Base-by-base conservation (phyloP, 2,888 invertebrate genomes). In the Drosophila quasianomalipes region DNA sequence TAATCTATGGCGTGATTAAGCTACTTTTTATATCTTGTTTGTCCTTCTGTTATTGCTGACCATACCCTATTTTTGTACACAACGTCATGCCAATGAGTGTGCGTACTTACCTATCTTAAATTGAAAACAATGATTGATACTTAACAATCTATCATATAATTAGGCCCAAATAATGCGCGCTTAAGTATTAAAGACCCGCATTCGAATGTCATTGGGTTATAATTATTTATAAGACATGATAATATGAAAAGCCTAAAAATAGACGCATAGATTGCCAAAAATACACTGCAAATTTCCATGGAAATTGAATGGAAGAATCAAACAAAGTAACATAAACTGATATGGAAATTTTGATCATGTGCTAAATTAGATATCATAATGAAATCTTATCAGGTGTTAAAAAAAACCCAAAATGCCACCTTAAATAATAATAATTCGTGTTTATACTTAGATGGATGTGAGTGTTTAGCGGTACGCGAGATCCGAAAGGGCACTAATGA, bases 371-470 rank as follows among this genome's bases (percentile, higher is more conserved):
- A 82, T 83, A 88, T 90, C 71, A 82, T 69, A 82, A 90, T 75
- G 63, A 82, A 81, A 85, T 71, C 83, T 85, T 85, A 90, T 85
- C 85, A 90, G 90, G 90, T 85, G 88, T 90, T 88, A 85, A 85
- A 67, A 70, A 47, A 26, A 47, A 47, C 70, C 53, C 61, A 62
- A 81, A 84, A 83, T 71, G 70, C 60, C 65, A 82, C 37, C 77
- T 61, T 67, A 74, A 79, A 81, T 65, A 65, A 64, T 58, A 61
- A 58, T 78, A 78, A 73, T 69, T 74, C 35, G 51, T 14, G 37
- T 33, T 47, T 47, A 37, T 79, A 44, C n/a, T 66, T 75, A 70
- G 67, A 63, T 49, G 60, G 10, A 59, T 60, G 49, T 74, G 19
- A 70, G 37, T 74, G 22, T 62, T 76, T 73, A 66, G 62, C 60